phyloP scores from a whole-genome alignment of 2,797 vertebrate species.

The Poecilia wingei region DNA sequence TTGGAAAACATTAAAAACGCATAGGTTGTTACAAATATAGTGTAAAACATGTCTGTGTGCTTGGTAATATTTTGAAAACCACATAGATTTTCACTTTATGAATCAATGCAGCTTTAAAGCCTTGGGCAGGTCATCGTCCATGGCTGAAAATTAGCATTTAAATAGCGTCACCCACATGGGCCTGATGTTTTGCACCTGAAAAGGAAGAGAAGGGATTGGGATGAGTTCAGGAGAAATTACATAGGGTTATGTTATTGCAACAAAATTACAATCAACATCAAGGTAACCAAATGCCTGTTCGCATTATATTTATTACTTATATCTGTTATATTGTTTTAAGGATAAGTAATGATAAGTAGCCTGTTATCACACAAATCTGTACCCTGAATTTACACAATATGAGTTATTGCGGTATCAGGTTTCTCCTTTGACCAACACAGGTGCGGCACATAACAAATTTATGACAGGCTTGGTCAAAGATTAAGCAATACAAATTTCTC shows the following conservation, averaged over 20 bases:
- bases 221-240: constrained; percentile 35
- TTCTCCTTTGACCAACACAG: constrained; percentile 36
- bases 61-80: constrained; percentile 33
- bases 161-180: constrained; percentile 72
- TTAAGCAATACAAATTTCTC: constrained; percentile 44
- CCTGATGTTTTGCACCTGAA: constrained; percentile 62
- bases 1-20: constrained; percentile 19
- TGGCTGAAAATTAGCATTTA: constrained; percentile 79
- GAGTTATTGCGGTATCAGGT: constrained; percentile 22
- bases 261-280: constrained; percentile 28
- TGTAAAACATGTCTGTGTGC: constrained; percentile 34
- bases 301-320: not conserved
- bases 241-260: constrained; percentile 33
- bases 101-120: constrained; percentile 62
- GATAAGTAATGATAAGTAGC: constrained; percentile 1
- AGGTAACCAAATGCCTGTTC: constrained; percentile 6
- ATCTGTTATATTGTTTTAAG: constrained; percentile 1
- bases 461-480: constrained; percentile 46
- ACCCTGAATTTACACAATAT: constrained; percentile 13
- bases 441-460: constrained; percentile 36
- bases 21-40: constrained; percentile 17
- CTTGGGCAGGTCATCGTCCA: constrained; percentile 61
- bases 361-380: constrained; percentile 5
- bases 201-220: constrained; percentile 30
- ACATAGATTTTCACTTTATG: constrained; percentile 43